phyloP scores from a whole-genome alignment of 2,888 invertebrate species.

The Fabriciana adippe region DNA sequence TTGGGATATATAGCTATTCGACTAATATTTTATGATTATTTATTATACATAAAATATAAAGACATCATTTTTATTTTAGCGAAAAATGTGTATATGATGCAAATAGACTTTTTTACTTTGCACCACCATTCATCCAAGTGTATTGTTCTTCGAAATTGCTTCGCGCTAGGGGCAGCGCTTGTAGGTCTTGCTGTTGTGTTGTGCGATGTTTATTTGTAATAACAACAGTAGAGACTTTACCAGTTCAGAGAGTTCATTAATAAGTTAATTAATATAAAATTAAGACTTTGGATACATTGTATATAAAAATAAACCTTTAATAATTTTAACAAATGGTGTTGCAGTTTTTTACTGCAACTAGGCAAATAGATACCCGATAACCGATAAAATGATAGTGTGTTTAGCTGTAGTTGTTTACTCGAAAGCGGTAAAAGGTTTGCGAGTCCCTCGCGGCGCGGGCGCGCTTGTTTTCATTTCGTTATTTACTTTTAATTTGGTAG shows the following conservation, averaged over 20 bases:
- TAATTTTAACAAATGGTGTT: constrained; percentile 3
- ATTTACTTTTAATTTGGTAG: constrained; percentile 83
- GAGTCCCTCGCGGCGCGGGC: constrained; percentile 73
- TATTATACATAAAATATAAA: constrained; percentile 6
- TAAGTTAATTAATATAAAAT: constrained; percentile 20
- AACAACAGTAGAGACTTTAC: constrained; percentile 33
- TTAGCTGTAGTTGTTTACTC: constrained; percentile 78
- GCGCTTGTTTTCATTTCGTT: constrained; percentile 81
- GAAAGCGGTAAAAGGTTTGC: constrained; percentile 81
- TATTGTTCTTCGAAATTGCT: constrained; percentile 80
- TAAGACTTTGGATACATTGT: not conserved
- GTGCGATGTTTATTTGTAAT: constrained; percentile 38
- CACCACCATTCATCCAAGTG: constrained; percentile 72
- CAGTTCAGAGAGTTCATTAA: constrained; percentile 28
- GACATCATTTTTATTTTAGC: constrained; percentile 48
- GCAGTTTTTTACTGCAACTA: constrained; percentile 44
- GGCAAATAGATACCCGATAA: constrained; percentile 62
- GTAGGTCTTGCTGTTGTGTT: constrained; percentile 61
- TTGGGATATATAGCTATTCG: not conserved
- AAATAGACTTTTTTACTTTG: constrained; percentile 75
- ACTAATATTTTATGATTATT: not conserved
- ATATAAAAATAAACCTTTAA: too few species aligned
- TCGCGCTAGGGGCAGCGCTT: constrained; percentile 68
- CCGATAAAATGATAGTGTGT: constrained; percentile 78
- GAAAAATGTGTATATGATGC: constrained; percentile 72